A percentile compares a stretch with the other conserved stretches of the same genome.
phyloP scores from a whole-genome alignment of 2,888 invertebrate genomes.

The Agriotes lineatus region DNA sequence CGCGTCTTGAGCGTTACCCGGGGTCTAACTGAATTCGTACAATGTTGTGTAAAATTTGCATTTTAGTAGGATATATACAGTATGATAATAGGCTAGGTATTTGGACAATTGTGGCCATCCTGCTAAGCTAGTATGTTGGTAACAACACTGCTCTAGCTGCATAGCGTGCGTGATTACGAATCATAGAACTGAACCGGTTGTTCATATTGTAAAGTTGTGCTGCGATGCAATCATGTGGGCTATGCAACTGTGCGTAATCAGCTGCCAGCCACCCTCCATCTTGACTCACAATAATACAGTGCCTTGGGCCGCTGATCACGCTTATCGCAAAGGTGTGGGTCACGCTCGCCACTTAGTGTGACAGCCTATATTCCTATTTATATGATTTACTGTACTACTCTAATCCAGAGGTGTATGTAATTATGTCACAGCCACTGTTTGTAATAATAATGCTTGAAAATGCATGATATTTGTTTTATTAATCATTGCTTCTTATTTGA shows the following conservation, averaged over 20 bases:
- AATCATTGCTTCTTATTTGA: conserved; percentile 67
- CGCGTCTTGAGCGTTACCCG: too few species aligned
- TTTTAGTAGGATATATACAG: conserved; percentile 48
- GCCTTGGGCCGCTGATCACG: conserved; percentile 68
- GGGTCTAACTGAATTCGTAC: too few species aligned
- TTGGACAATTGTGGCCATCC: conserved; percentile 43
- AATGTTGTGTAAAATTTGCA: conserved; percentile 49
- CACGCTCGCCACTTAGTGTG: conserved; percentile 60
- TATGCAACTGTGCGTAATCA: conserved; percentile 63
- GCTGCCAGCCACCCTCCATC: conserved; percentile 62
- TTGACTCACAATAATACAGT: conserved; percentile 65
- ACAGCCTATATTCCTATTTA: conserved; percentile 61
- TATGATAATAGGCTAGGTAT: conserved; percentile 45
- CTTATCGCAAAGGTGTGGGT: conserved; percentile 64
- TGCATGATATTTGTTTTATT: conserved; percentile 89
- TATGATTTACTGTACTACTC: conserved; percentile 67
- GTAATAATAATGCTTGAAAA: conserved; percentile 90
- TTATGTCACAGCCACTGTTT: conserved; percentile 76
- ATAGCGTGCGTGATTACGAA: conserved; percentile 31
- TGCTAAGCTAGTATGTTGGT: conserved; percentile 46
- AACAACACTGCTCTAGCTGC: conserved; percentile 41
- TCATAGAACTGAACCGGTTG: conserved; percentile 1
- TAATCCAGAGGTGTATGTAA: conserved; percentile 71
- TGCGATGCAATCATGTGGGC: conserved; percentile 33
- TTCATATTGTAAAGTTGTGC: not conserved